Evolutionary conservation across 1,140 invertebrate species (phyloP), one percentile per base, ranked within the genome.

Genomic region (Drosophila kanapiae): DNA sequence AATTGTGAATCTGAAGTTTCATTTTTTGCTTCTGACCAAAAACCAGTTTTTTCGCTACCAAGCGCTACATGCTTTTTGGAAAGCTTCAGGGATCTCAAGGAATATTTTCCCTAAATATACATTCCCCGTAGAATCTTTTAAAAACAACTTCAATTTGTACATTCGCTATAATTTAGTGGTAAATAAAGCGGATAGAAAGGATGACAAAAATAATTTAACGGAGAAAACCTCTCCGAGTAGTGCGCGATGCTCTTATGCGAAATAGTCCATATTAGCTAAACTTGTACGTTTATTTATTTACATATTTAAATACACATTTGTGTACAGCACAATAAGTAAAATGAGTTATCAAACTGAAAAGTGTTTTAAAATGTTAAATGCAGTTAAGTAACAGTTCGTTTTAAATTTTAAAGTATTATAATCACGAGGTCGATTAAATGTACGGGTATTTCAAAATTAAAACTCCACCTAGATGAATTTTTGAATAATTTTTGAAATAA

Each of bases 31-130:
- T 56, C 18, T 38, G 38, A 56, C 18, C 53, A 56, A 56, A 56
- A 56, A 56, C 53, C 35, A 2, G 53, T 56, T 56, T 56, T 38
- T 38, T 38, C 53, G 53, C 53, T 27, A 38, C 35, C 23, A 23
- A 14, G 35, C 33, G 53, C 16, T 49, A 37, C 51, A 37, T 38
- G 35, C 53, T 27, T 56, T 23, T 11, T 23, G 38, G 3, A 56
- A 9, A 13, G 51, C 51, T 23, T 37, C 10, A 56, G 35, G 35
- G 13, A 54, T 6, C 13, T 56, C 13, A 37, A 56, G 13, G 13
- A 56, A 40, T 23, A 9, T 9, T 23, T 38, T 9, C 13, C 6
- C 14, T 2, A 38, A 38, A 38, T 1, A 23, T 3, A 31, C 14
- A 14, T 14, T 23, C 4, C 51, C 13, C 6, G n/a, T 9, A 54